A percentile compares a stretch with the other conserved stretches of the same genome.
phyloP scores from a whole-genome alignment of 2,797 vertebrate genomes.

The Potorous gilbertii region DNA sequence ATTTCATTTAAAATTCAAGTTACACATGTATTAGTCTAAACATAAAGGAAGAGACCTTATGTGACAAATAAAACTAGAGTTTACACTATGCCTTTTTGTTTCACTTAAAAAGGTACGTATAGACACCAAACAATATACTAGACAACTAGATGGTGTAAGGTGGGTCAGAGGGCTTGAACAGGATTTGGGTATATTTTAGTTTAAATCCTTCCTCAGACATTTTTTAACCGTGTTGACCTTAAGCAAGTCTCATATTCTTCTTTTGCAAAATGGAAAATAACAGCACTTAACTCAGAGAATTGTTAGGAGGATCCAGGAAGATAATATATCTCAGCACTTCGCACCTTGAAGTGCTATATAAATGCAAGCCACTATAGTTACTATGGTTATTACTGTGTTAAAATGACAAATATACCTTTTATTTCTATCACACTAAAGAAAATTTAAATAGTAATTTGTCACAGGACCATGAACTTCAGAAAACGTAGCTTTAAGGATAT shows the following conservation, averaged over 20 bases:
- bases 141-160: background rate
- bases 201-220: background rate
- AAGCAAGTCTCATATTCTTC: background rate
- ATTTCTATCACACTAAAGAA: slow-evolving; percentile 3
- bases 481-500: slow-evolving; percentile 15
- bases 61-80: background rate
- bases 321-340: background rate
- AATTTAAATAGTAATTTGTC: slow-evolving; percentile 34
- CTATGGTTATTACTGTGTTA: background rate
- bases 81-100: background rate
- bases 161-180: background rate
- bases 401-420: background rate
- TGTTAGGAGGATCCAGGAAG: background rate
- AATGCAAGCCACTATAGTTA: background rate
- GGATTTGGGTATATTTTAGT: background rate
- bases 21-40: background rate
- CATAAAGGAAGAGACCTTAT: slow-evolving; percentile 4
- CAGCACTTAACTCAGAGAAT: background rate
- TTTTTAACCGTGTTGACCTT: background rate
- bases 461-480: slow-evolving; percentile 41
- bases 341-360: background rate
- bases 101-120: background rate
- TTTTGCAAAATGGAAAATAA: background rate
- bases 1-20: slow-evolving; percentile 40
- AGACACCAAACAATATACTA: background rate